Evolutionary conservation across 2,113 vertebrate species (phyloP), one percentile per base, ranked within the genome.

Genomic region (Turnix velox): DNA sequence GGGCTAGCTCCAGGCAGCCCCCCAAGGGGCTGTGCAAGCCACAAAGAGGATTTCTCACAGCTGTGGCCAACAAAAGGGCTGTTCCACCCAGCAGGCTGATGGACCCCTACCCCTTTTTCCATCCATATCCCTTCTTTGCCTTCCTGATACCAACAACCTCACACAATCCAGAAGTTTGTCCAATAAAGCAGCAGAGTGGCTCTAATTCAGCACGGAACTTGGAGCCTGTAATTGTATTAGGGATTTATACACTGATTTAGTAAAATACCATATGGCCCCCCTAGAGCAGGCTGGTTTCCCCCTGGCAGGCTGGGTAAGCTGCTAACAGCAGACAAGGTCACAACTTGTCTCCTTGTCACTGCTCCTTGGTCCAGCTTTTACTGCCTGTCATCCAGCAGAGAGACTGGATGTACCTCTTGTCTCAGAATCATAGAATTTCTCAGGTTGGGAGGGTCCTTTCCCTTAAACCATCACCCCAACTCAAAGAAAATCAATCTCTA

Each of bases 151-250:
- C 83, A 61, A 28, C 39, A 45, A 7, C 43, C 66, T 67, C 17
- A 39, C 86, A 23, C 0, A 0, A 91, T 80, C 30, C 66, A 84
- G 76, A 88, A 90, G 90, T 94, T 84, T 80, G 72, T 95, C 52
- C 33, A 91, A 90, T 69, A 85, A 59, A 61, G 55, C 42, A 73
- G 42, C 28, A 35, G 1, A 63, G 57, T 75, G 35, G 76, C 59
- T 93, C 59, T 87, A 87, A 94, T 93, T 88, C 85, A 83, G 78
- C 67, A 37, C 66, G 76, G 89, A 95, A 55, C 59, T 24, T 85
- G 80, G 73, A 92, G 91, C 90, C 91, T 92, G 67, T 96, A 95
- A 96, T 94, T 96, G 92, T 94, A 94, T 96, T 95, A 97, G 83
- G 85, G 96, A 92, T 96, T 96, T 96, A 90, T 80, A 91, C 66